Evolutionary conservation across 2,113 vertebrate genomes (phyloP), one percentile per base, ranked within the genome.

Genomic region (Paralichthys olivaceus): DNA sequence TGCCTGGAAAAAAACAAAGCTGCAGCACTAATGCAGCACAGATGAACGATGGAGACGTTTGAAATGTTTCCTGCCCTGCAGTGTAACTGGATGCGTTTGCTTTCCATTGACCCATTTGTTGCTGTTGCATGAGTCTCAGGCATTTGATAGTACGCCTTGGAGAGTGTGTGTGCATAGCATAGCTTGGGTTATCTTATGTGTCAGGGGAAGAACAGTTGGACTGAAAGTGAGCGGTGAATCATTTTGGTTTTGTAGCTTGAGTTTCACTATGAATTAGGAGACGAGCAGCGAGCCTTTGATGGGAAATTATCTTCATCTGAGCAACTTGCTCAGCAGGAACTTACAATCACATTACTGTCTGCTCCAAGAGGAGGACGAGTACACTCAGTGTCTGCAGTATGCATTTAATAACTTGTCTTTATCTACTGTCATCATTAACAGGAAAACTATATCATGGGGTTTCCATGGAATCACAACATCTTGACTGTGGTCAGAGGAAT

Each of bases 181-280:
- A 34, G 32, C 32, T 9, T 34, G 32, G 32, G 32, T 34, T 45
- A 13, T 45, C 43, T 4, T 45, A 45, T 45, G 13, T 14, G 14
- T 45, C 43, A 3, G 43, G 43, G 32, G 32, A 34, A 34, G 32
- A 7, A 25, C 23, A 77, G 57, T 85, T 66, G 81, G 23, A 71
- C 34, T 57, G 83, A 89, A 81, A 90, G 75, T 57, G 40, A 28
- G 57, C 68, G 65, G 25, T 75, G 65, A 69, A 66, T 83, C 64
- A 83, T 72, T 67, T 69, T 11, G 2, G 23, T 68, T 63, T 54
- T 71, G 25, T 25, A 68, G 67, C 15, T 43, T 57, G 2, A 59
- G 57, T 83, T 57, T 83, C 77, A 74, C 49, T 74, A 25, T 86
- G 86, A 85, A 51, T 54, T 17, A 40, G 29, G 45, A 69, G 68